Base-by-base conservation (phyloP, 2,797 vertebrate genomes). In the Fistularia tabacaria region DNA sequence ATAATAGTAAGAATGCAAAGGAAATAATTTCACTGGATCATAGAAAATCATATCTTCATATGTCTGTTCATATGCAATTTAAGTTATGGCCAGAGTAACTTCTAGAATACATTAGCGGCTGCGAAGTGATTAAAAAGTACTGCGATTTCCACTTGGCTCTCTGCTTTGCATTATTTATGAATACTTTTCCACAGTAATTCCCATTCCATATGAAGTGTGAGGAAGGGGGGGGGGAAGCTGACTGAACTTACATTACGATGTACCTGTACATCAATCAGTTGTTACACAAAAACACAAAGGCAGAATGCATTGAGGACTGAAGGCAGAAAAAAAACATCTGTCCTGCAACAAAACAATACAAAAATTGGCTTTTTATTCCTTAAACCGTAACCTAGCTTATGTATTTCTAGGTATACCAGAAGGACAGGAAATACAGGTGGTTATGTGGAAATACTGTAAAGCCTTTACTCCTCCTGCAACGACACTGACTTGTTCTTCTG, bases 161-260 rank as follows among this genome's bases (percentile, higher is more conserved):
- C 36, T 7, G 14, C 38, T 39, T 49, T 76, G 45, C 50, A 74
- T 72, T 52, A 73, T 63, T 68, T 37, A 69, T 72, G 40, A 59
- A 57, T 14, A 66, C 41, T 36, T 69, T 55, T 37, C 9, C 46
- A 69, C 59, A 60, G 42, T 52, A 56, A 55, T 56, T 61, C 46
- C n/a, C 25, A 7, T 10, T 66, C 43, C 39, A 66, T 36, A 36
- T 64, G 8, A 57, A 63, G 39, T 12, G 5, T 55, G 40, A 64
- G 49, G 55, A 11, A 56, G 43, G 59, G 14, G 36, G 14, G 36
- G 46, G 6, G 57, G 54, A 51, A 54, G 60, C 62, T 70, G 62
- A 41, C 6, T 46, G 46, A 14, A 15, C 49, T 25, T 38, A 62
- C 49, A 25, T 61, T 40, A 39, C 5, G 25, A 25, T 25, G 25